Evolutionary conservation across 2,888 invertebrate species (phyloP), one percentile per base, ranked within the genome.

Genomic region (Subacronicta megacephala): DNA sequence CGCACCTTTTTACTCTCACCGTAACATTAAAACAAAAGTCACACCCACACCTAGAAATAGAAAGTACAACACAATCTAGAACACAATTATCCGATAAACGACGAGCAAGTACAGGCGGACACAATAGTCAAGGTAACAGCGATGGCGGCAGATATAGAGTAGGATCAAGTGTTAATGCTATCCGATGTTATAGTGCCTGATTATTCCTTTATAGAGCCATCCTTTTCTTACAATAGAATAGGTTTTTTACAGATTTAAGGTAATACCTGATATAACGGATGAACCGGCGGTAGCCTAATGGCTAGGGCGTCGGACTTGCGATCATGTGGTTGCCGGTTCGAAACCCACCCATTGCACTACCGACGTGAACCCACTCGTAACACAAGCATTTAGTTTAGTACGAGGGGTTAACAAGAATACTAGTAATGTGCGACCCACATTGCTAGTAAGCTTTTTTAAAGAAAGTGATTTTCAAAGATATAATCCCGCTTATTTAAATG

Each of bases 81-180:
- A 65, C 63, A 65, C 80, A 82, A 85, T 85, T 83, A 84, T 74
- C 75, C 69, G 68, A 82, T 87, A 87, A 82, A 83, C 83, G 82
- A 83, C 80, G 75, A 75, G 78, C 31, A 65, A 45, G 62, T 18
- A 49, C 38, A 18, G 9, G 15, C 16, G 16, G 20, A 16, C 33
- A 51, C 58, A 56, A 64, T 58, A 50, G 31, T 37, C 1, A 5
- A 58, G 37, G 7, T 45, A 52, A 49, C 31, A 16, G 33, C 5
- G 31, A 31, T 31, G 31, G n/a, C n/a, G 6, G 31, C 12, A n/a
- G n/a, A 31, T 31, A 26, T 0, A 26, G 23, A 23, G 29, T 5
- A 31, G 31, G n/a, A 31, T 6, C 31, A 31, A 31, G n/a, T 31
- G 6, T 31, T 31, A n/a, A 31, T 31, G 6, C 31, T 31, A n/a